Base-by-base conservation (phyloP, 2,113 vertebrate genomes). In the Naja naja region DNA sequence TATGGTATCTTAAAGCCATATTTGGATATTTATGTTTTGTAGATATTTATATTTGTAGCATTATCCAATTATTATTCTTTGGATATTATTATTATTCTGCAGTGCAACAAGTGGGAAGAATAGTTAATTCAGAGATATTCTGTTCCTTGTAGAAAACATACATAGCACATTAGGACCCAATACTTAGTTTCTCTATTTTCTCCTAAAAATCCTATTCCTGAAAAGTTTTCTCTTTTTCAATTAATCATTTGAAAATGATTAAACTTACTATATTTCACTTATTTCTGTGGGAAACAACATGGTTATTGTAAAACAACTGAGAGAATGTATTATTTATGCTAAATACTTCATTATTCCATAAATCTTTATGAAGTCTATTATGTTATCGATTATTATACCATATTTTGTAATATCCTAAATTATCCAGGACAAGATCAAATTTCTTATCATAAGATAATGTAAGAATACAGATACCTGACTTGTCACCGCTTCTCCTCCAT, bases 401-500 rank as follows among this genome's bases (percentile, higher is more conserved):
- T 74, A 91, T 88, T 16, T 47, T 64, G 43, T 88, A 30, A 53
- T 64, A 52, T 85, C 25, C 30, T 45, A 89, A 4, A 5, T 27
- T 25, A 74, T 30, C 14, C 16, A 55, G 47, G 27, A 81, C 39
- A 43, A 27, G 43, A 45, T 34, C 22, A 39, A 89, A 11, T 55
- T 27, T 85, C 22, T 93, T 22, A 49, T 23, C 43, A 53, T 25
- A 89, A 30, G 11, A 43, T 56, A 12, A 64, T 4, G 1, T 30
- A 69, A 69, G 55, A 85, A 64, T 93, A 60, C 43, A 93, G 47
- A 22, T 85, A 56, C 45, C 23, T 93, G 74, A 93, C 81, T 43
- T 56, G 10, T 0, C 1, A 85, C 27, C 69, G 87, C 88, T 94
- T 91, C 89, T 92, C 39, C 92, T 95, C 39, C 69, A 23, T 95